Evolutionary conservation across 2,888 invertebrate genomes (phyloP).

Genomic region (Cyrtodaria siliqua): DNA sequence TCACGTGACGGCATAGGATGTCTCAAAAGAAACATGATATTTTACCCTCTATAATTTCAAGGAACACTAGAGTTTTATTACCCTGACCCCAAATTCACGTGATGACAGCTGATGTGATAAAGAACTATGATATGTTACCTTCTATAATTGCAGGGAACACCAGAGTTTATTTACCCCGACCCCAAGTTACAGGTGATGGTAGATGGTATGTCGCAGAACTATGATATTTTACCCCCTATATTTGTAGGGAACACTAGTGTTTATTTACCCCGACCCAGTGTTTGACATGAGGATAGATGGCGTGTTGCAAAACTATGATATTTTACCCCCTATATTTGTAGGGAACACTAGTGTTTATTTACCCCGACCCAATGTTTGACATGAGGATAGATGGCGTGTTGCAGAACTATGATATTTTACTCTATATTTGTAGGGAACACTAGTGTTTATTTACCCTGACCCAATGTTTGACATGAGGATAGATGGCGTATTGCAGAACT

Average conservation of each 20-base stretch:
- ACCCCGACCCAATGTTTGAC: constrained; percentile 90
- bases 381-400: constrained; percentile 46
- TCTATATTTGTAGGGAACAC: no score
- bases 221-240: constrained; percentile 91
- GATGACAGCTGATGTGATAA: no score
- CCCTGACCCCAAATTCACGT: no score
- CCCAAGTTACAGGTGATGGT: constrained; percentile 87
- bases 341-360: constrained; percentile 91
- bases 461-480: no score
- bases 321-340: constrained; percentile 90
- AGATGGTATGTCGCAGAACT: constrained; percentile 86
- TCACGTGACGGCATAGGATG: constrained; percentile 62
- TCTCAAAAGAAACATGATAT: constrained; percentile 89
- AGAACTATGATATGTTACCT: no score
- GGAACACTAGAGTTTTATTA: no score
- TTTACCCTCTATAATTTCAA: no score
- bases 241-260: constrained; percentile 91
- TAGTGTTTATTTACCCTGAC: no score
- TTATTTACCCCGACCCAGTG: constrained; percentile 91
- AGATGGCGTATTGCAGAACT: no score
- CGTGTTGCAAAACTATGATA: constrained; percentile 88
- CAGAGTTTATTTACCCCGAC: constrained; percentile 92
- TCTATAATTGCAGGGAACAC: constrained; percentile 89
- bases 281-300: constrained; percentile 74
- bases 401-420: constrained; percentile 90